Conservation (phyloP, 2,113 vertebrate genomes). For the Cyprinus carpio region DNA sequence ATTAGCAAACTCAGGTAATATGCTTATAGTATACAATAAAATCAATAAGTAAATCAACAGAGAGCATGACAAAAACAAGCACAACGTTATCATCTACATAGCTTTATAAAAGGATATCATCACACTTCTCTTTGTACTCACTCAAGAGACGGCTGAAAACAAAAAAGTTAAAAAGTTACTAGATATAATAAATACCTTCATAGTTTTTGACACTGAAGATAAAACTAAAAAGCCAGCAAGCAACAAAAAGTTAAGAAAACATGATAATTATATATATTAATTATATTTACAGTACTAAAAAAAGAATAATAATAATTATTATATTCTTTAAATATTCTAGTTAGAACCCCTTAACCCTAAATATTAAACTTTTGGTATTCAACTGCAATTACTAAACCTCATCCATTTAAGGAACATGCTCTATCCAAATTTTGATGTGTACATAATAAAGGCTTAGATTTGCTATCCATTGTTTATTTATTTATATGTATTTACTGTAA, state of each 20-base stretch:
- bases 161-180: background rate
- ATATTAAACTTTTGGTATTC: background rate
- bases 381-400: background rate
- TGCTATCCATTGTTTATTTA: background rate
- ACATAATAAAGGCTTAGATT: background rate
- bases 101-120: slow-evolving; percentile 85
- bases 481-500: background rate
- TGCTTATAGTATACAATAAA: background rate
- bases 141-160: slow-evolving; percentile 78
- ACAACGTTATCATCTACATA: background rate
- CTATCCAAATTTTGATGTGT: background rate
- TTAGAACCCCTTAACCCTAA: background rate
- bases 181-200: background rate
- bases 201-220: background rate
- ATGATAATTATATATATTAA: background rate
- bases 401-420: background rate
- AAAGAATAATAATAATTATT: background rate
- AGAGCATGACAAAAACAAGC: background rate
- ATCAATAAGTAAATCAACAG: background rate
- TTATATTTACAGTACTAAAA: background rate
- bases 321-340: background rate
- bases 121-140: slow-evolving; percentile 87
- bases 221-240: background rate
- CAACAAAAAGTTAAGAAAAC: background rate
- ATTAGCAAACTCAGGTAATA: background rate